Conservation (phyloP, 2,888 invertebrate genomes). For the Epinotia ramella region DNA sequence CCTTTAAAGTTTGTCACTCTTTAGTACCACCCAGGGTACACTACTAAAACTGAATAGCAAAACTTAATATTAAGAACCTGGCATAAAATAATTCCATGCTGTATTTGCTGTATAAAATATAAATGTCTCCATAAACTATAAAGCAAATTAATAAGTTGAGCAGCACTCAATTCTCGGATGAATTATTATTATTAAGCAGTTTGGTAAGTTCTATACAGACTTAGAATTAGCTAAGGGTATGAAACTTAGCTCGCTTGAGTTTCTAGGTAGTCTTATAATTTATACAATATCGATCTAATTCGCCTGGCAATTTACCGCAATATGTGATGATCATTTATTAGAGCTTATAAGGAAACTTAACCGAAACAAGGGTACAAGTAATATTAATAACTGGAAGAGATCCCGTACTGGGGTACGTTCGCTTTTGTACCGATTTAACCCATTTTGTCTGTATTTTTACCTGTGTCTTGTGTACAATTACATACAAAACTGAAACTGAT, state of each 20-base stretch:
- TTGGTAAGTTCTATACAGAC: constrained; percentile 28
- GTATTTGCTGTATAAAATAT: background rate
- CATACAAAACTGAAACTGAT: too few species aligned
- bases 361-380: too few species aligned
- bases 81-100: background rate
- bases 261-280: constrained; percentile 29
- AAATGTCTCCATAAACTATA: background rate
- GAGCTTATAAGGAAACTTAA: too few species aligned
- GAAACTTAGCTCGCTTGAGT: constrained; percentile 30
- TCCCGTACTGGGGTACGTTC: too few species aligned
- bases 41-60: background rate
- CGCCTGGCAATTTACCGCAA: background rate
- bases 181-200: constrained; percentile 40
- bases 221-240: constrained; percentile 32
- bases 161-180: constrained; percentile 17
- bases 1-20: too few species aligned
- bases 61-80: background rate
- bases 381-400: too few species aligned
- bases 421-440: too few species aligned
- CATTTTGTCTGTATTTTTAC: too few species aligned
- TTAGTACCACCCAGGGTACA: too few species aligned
- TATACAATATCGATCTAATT: constrained; percentile 3
- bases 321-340: background rate
- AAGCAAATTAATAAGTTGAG: constrained; percentile 27
- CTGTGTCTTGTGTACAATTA: too few species aligned